Evolutionary conservation across 2,797 vertebrate species (phyloP), one percentile per base, ranked within the genome.

Genomic region (Xenopus petersii): DNA sequence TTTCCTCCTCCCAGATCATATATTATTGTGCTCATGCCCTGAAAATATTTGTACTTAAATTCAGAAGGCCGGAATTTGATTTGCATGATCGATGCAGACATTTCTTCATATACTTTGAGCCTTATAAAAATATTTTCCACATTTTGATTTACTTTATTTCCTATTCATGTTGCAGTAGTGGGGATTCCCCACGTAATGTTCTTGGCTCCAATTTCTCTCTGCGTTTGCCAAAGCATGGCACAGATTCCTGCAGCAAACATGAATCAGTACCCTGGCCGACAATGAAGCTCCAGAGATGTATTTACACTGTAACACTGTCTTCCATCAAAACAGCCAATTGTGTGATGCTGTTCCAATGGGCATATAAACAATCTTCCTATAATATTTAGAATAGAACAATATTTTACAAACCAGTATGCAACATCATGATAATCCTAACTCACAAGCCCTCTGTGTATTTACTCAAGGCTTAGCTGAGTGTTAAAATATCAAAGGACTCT

Each of bases 341-440:
- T 79, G 46, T 79, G 67, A 79, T 67, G 76, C 49, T 60, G 61
- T 70, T 79, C 76, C 76, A 79, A 64, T 69, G 65, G 59, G 70
- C 75, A 78, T 78, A 69, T 73, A 78, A 78, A 79, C 71, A 74
- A 56, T 79, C 67, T 64, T 66, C 67, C 30, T 55, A 60, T 74
- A 70, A 74, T 69, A 59, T 79, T 74, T 69, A 64, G 66, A 66
- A 64, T 74, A 36, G 71, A 74, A 54, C 69, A 70, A 17, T 64
- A 66, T 77, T 65, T 74, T 70, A 74, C 47, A 74, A 70, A 74
- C 64, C 67, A 65, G 65, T 79, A 70, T 70, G 76, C 71, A 79
- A 67, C 51, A 64, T 30, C 24, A 61, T 10, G 61, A 54, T 79
- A 74, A 74, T 65, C 64, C 71, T 60, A 65, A 59, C 70, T 70